These are phyloP conservation scores for Porites rus DNA, from an alignment of 92 coral and sea anemone genomes.

Conservation along the genomic window DNA sequence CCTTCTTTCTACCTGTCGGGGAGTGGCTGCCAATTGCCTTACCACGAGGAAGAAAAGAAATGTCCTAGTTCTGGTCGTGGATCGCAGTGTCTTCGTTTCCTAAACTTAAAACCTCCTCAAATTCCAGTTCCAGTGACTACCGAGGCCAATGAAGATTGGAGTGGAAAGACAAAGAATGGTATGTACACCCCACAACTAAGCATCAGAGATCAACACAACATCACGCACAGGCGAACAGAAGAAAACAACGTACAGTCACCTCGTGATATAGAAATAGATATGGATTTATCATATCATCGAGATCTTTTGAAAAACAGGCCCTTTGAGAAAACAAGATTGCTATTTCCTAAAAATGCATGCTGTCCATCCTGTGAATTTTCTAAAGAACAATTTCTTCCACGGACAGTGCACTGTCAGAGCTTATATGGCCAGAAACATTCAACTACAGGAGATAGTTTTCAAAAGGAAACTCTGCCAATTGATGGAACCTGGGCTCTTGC, in stretches of 20 bases:
- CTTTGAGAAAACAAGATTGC: background rate
- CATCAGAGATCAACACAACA: background rate
- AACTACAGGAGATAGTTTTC: background rate
- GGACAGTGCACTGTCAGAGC: background rate
- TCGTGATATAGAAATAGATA: background rate
- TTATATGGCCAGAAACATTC: background rate
- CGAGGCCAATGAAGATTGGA: background rate
- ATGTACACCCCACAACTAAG: background rate
- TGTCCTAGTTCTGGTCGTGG: conserved; percentile 3
- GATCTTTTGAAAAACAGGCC: background rate
- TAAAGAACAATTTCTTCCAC: background rate
- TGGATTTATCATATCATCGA: background rate
- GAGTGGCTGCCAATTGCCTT: background rate
- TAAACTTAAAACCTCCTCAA: background rate
- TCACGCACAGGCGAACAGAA: background rate
- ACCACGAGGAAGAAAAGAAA: background rate
- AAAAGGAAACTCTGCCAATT: background rate
- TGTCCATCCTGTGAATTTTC: conserved; percentile 3
- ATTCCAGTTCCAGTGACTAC: background rate
- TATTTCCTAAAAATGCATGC: background rate
- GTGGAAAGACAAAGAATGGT: background rate
- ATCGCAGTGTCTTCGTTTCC: background rate
- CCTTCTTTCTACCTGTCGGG: background rate
- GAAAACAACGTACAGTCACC: background rate
- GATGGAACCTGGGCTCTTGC: background rate